phyloP scores from a whole-genome alignment of 2,113 vertebrate species.

The Terrapene triunguis region DNA sequence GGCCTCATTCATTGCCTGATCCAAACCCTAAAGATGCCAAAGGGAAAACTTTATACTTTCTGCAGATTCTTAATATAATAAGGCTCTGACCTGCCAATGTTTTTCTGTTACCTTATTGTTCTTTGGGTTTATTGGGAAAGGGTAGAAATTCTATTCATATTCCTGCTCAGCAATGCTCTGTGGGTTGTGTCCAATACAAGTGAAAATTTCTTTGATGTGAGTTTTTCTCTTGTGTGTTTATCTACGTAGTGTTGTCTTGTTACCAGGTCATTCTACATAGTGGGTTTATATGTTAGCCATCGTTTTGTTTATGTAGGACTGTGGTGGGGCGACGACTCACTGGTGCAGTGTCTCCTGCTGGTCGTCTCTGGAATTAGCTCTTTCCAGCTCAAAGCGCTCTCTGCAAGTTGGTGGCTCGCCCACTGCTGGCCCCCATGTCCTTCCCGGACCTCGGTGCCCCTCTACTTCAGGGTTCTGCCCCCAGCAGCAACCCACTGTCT shows the following conservation, averaged over 20 bases:
- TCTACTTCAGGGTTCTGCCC: too few species aligned
- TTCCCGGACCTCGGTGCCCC: too few species aligned
- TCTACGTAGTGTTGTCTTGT: neutral
- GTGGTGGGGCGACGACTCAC: too few species aligned
- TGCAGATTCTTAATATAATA: constrained; percentile 30
- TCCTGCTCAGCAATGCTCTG: neutral
- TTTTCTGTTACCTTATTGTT: constrained; percentile 20
- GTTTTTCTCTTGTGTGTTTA: neutral
- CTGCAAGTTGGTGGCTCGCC: too few species aligned
- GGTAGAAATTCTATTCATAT: neutral
- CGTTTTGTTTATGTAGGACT: neutral
- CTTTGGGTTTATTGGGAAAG: neutral
- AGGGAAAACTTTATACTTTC: constrained; percentile 37
- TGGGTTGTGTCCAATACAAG: constrained; percentile 4
- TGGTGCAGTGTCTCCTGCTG: too few species aligned
- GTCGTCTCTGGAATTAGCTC: too few species aligned
- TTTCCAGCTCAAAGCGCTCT: too few species aligned
- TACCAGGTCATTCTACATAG: neutral
- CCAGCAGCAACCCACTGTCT: too few species aligned
- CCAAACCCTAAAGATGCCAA: neutral
- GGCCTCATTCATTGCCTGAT: neutral
- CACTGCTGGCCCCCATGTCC: too few species aligned
- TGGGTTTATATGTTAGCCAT: neutral
- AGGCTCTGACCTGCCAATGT: constrained; percentile 4
- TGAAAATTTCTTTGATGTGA: neutral